Conservation (phyloP, 1,140 invertebrate genomes). For the Plutomurus gul region DNA sequence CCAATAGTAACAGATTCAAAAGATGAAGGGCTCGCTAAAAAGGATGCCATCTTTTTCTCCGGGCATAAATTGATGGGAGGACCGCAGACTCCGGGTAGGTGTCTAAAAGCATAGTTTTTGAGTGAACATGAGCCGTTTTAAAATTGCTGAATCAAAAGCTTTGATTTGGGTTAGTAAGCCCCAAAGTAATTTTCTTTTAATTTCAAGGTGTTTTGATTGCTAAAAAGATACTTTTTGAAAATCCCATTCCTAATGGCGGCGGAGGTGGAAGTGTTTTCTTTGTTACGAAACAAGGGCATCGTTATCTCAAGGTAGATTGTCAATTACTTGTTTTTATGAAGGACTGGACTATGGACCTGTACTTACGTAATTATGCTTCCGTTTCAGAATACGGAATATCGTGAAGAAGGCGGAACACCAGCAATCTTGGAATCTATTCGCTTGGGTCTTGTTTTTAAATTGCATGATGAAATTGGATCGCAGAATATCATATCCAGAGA, state of each 20-base stretch:
- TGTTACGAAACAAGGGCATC: constrained; percentile 62
- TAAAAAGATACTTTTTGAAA: constrained; percentile 68
- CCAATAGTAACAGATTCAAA: constrained; percentile 66
- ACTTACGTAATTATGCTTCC: not conserved
- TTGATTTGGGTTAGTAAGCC: too few species aligned
- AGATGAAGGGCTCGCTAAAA: constrained; percentile 71
- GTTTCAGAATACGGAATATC: constrained; percentile 66
- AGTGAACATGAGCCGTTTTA: not conserved
- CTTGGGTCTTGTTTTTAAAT: constrained; percentile 81
- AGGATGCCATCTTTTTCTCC: constrained; percentile 89
- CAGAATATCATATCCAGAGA: constrained; percentile 74
- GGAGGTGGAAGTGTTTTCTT: constrained; percentile 71
- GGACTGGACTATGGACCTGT: too few species aligned
- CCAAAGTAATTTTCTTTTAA: too few species aligned
- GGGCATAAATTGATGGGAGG: constrained; percentile 91
- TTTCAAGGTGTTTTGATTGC: constrained; percentile 68
- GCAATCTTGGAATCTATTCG: constrained; percentile 81
- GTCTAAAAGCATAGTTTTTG: not conserved
- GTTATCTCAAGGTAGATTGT: constrained; percentile 61
- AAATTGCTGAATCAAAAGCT: not conserved
- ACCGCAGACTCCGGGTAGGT: constrained; percentile 75
- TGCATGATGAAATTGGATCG: constrained; percentile 78
- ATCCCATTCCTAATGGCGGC: constrained; percentile 61
- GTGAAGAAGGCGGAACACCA: constrained; percentile 85
- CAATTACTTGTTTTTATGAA: too few species aligned